phyloP scores from a whole-genome alignment of 2,888 invertebrate genomes.

The Stenodema calcarata region DNA sequence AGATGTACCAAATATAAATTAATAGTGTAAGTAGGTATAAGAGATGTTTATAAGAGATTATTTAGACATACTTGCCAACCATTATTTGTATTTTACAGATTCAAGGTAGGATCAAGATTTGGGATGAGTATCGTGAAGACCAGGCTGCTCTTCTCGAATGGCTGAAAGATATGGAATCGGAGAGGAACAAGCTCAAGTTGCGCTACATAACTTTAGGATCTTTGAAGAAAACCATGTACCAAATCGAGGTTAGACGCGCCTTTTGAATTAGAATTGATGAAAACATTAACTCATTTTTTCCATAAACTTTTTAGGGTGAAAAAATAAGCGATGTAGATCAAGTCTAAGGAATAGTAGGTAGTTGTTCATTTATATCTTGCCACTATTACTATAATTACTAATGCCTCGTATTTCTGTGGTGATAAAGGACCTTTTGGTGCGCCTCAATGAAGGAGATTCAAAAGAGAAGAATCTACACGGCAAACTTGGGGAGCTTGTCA shows the following conservation, averaged over 20 bases:
- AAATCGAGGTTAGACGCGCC: conserved; percentile 69
- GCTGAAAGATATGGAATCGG: conserved; percentile 81
- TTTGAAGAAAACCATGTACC: conserved; percentile 73
- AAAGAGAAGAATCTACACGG: conserved; percentile 70
- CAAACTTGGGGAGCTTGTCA: conserved; percentile 72
- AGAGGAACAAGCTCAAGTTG: conserved; percentile 77
- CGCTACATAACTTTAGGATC: conserved; percentile 81
- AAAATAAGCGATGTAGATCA: too few species aligned
- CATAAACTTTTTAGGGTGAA: too few species aligned
- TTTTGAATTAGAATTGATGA: too few species aligned
- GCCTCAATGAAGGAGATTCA: conserved; percentile 73
- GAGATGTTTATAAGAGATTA: too few species aligned
- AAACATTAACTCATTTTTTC: too few species aligned
- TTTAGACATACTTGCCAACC: too few species aligned
- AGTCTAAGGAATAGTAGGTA: too few species aligned
- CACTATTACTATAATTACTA: neutral
- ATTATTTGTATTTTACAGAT: conserved; percentile 60
- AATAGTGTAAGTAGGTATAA: neutral
- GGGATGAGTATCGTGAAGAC: conserved; percentile 79
- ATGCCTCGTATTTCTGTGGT: neutral
- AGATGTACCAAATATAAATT: too few species aligned
- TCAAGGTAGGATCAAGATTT: conserved; percentile 73
- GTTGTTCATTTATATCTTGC: too few species aligned
- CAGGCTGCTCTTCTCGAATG: conserved; percentile 76
- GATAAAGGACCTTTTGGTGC: conserved; percentile 67